Evolutionary conservation across 2,113 vertebrate species (phyloP), one percentile per base, ranked within the genome.

Genomic region (Oenanthe melanoleuca): DNA sequence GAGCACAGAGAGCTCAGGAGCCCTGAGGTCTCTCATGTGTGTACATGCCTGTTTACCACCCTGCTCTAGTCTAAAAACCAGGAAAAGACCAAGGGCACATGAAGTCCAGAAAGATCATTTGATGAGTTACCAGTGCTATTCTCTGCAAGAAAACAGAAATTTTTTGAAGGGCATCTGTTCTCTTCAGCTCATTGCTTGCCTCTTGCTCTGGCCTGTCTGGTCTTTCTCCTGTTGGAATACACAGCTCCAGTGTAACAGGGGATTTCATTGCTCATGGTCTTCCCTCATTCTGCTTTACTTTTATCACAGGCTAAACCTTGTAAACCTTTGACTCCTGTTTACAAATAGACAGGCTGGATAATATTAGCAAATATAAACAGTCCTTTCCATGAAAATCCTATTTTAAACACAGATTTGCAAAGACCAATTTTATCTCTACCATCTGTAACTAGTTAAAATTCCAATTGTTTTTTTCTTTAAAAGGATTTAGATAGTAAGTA

Each of bases 391-490:
- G 55, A 88, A 91, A 83, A 70, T 77, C 10, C 59, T 66, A 75
- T 82, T 95, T 96, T 88, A 92, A 93, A 93, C 86, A 88, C 38
- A 70, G 34, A 74, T 86, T 82, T 86, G 6, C 47, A 78, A 80
- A 60, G 75, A 83, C 18, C 34, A 52, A 28, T 75, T 93, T 96
- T 93, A 95, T 92, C 78, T 95, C 55, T 73, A 20, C 67, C 70
- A 92, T 95, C 89, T 89, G 87, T 59, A 89, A 59, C 70, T 89
- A 80, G 81, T 94, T 94, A 94, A 94, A 93, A 96, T 94, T 93
- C 78, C 81, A 82, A 55, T 49, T 40, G 31, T 11, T 72, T 93
- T 94, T 70, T 92, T 72, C 73, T 87, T 69, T 20, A 80, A 79
- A 82, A 70, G 26, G 29, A 80, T 69, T 85, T 52, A 55, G 50